A percentile compares a stretch with the other conserved stretches of the same genome.
These are phyloP conservation scores for Leiothrix lutea DNA, from an alignment of 2,113 vertebrate species.

Conservation along the genomic window DNA sequence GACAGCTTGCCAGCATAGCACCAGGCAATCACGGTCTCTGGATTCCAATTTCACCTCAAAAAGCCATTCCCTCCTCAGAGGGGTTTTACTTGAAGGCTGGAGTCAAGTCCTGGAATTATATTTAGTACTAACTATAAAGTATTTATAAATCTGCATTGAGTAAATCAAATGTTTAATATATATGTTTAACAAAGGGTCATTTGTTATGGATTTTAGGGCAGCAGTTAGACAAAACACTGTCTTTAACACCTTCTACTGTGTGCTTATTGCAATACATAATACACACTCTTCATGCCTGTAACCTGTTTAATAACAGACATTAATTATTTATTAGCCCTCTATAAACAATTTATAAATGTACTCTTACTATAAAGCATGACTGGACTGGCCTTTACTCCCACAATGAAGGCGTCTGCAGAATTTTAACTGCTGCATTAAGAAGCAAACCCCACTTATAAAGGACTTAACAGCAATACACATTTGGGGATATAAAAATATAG, in stretches of 20 bases:
- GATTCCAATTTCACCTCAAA: not conserved
- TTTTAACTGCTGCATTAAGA: constrained; percentile 1
- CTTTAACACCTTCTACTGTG: constrained; percentile 4
- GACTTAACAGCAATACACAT: not conserved
- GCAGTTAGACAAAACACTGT: constrained; percentile 12
- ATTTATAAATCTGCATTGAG: not conserved
- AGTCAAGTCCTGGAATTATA: not conserved
- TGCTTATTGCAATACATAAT: not conserved
- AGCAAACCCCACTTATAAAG: not conserved
- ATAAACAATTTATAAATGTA: constrained; percentile 55
- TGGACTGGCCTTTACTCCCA: not conserved
- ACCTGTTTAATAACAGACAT: constrained; percentile 41
- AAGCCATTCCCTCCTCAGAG: not conserved
- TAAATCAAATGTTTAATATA: constrained; percentile 11
- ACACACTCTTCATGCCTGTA: not conserved
- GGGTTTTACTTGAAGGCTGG: not conserved
- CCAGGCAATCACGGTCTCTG: not conserved
- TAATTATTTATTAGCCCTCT: constrained; percentile 42
- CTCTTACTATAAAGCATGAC: not conserved
- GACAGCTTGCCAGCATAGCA: not conserved
- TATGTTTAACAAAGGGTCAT: not conserved
- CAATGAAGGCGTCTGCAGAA: not conserved
- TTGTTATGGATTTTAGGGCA: not conserved
- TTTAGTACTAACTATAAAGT: not conserved
- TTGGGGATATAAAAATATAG: not conserved